Percentiles rank a stretch among this genome's conserved stretches.
These are phyloP conservation scores for Periophthalmodon schlosseri DNA, from an alignment of 2,113 vertebrate genomes.

Conservation along the genomic window DNA sequence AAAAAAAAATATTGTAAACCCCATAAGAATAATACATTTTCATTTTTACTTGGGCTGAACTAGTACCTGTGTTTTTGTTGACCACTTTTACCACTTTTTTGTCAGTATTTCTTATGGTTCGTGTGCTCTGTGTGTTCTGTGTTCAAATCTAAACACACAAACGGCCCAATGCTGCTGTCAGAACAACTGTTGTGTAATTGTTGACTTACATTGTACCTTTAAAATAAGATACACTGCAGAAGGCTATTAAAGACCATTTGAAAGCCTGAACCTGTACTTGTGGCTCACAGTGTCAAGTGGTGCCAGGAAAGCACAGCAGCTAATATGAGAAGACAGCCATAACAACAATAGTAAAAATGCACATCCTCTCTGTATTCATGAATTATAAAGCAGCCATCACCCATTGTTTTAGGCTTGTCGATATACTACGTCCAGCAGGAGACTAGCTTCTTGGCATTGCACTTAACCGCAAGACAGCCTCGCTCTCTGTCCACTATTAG, in stretches of 20 bases:
- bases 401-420: slow-evolving; percentile 67
- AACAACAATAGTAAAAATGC: slow-evolving; percentile 71
- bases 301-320: slow-evolving; percentile 72
- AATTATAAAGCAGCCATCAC: slow-evolving; percentile 79
- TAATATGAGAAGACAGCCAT: slow-evolving; percentile 61
- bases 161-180: not conserved
- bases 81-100: not conserved
- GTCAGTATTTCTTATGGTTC: not conserved
- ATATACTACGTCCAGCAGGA: slow-evolving; percentile 67
- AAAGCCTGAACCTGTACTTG: slow-evolving; percentile 52
- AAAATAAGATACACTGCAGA: slow-evolving; percentile 36
- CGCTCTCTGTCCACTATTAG: slow-evolving; percentile 59
- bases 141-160: not conserved
- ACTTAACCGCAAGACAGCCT: slow-evolving; percentile 72
- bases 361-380: slow-evolving; percentile 76
- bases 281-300: slow-evolving; percentile 40
- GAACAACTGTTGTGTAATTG: not conserved
- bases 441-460: slow-evolving; percentile 70
- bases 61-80: not conserved
- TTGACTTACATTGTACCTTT: not conserved
- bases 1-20: not conserved
- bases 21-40: too few species aligned
- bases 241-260: slow-evolving; percentile 59
- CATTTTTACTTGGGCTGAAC: not conserved
- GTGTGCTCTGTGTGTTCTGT: not conserved